Evolutionary conservation across 1,140 invertebrate species (phyloP), one percentile per base, ranked within the genome.

Genomic region (Spodoptera frugiperda): DNA sequence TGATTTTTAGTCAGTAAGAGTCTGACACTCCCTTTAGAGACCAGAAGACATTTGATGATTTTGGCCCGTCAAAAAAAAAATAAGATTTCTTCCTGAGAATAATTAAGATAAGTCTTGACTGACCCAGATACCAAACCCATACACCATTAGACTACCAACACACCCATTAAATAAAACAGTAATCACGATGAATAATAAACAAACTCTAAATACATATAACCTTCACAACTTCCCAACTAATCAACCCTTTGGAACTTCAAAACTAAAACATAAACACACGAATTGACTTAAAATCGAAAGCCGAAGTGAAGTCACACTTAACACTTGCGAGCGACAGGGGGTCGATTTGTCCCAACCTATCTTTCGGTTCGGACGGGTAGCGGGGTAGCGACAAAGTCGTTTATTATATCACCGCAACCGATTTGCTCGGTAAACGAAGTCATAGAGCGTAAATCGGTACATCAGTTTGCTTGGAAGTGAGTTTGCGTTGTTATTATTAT

Each of bases 371-470:
- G 33, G 19, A 51, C 25, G 49, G 33, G 33, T 39, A 39, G n/a
- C 67, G 5, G 49, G 33, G 33, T 39, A 39, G n/a, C 67, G 5
- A 15, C 53, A 11, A 21, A 54, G 12, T 33, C 55, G 25, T 59
- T 59, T 59, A 15, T 59, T 30, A 25, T 33, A 59, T 33, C 8
- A 39, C 77, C 77, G 39, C 72, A 75, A 68, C 54, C 77, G 67
- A 75, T 75, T 75, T 78, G 48, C 55, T 57, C 49, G 63, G 71
- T 74, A 70, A 71, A 65, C 72, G 57, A 48, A 79, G 65, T 75
- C 67, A 71, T 76, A 71, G 53, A 15, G 15, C 71, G 77, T 70
- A 70, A 61, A 49, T 59, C 53, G 53, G 48, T 21, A 15, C 53
- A 54, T 54, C 53, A 21, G 17, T 54, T 21, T 54, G 2, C 11